Percentiles rank a stretch among this genome's conserved stretches.
These are phyloP conservation scores for Mongoloraphidia duomilia DNA, from an alignment of 2,888 invertebrate genomes.

Conservation along the genomic window DNA sequence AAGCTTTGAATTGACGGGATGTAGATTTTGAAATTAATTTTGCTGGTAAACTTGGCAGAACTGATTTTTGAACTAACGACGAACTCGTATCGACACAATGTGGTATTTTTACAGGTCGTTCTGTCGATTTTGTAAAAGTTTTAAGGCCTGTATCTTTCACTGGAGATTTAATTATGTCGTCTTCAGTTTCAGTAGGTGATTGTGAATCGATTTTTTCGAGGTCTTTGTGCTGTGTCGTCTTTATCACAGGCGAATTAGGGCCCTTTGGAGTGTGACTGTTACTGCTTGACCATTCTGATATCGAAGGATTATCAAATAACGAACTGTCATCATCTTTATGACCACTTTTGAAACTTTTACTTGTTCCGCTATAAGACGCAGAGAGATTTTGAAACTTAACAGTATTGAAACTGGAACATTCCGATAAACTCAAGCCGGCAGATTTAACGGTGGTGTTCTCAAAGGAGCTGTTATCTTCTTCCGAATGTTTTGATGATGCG, in stretches of 20 bases:
- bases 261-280: conserved; percentile 56
- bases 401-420: conserved; percentile 79
- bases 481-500: conserved; percentile 33
- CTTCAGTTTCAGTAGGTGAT: conserved; percentile 12
- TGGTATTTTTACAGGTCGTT: conserved; percentile 36
- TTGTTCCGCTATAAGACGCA: conserved; percentile 43
- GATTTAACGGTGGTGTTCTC: conserved; percentile 21
- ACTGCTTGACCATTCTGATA: conserved; percentile 73
- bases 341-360: conserved; percentile 40
- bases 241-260: conserved; percentile 22
- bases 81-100: background rate
- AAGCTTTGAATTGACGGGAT: too few relatives aligned
- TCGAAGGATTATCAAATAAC: conserved; percentile 55
- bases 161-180: conserved; percentile 5
- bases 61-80: too few relatives aligned
- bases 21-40: too few relatives aligned
- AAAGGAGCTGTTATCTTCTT: background rate
- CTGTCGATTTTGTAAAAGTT: conserved; percentile 33
- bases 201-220: conserved; percentile 20
- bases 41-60: too few relatives aligned
- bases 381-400: conserved; percentile 66
- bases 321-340: conserved; percentile 69
- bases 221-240: conserved; percentile 28
- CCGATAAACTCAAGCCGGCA: conserved; percentile 70
- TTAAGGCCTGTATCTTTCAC: conserved; percentile 20